phyloP scores from a whole-genome alignment of 92 coral and sea anemone genomes.

The Micromussa lordhowensis region DNA sequence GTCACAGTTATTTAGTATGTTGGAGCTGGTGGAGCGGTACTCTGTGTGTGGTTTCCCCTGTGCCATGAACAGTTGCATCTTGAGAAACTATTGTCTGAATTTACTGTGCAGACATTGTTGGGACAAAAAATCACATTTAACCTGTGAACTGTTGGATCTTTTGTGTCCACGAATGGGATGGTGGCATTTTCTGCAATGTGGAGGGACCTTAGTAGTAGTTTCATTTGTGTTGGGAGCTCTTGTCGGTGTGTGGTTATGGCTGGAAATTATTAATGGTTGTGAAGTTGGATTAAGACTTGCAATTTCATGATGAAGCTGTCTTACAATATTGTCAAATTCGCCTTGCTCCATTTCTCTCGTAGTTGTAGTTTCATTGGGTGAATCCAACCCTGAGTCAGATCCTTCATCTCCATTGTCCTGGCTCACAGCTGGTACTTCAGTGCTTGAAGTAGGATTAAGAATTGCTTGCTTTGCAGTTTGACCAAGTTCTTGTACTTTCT shows the following conservation, averaged over 20 bases:
- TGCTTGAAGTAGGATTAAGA: background rate
- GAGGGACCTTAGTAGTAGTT: slow-evolving; percentile 7
- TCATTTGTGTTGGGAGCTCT: background rate
- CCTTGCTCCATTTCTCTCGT: too few species aligned
- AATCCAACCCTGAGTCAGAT: too few species aligned
- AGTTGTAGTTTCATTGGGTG: too few species aligned
- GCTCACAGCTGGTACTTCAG: background rate
- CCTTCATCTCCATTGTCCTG: too few species aligned
- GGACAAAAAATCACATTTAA: slow-evolving; percentile 16
- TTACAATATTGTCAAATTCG: too few species aligned
- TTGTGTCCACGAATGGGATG: slow-evolving; percentile 20
- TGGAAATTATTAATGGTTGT: slow-evolving; percentile 14
- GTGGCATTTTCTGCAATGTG: slow-evolving; percentile 31
- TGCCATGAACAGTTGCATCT: slow-evolving; percentile 18
- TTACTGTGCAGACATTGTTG: slow-evolving; percentile 2
- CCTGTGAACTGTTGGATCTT: slow-evolving; percentile 10
- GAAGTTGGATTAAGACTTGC: slow-evolving; percentile 16
- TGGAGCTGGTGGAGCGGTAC: slow-evolving; percentile 1
- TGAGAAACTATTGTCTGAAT: background rate
- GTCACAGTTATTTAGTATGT: slow-evolving; percentile 6
- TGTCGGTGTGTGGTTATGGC: slow-evolving; percentile 1
- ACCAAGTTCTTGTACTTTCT: background rate
- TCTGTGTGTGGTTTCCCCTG: slow-evolving; percentile 2
- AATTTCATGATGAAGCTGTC: background rate
- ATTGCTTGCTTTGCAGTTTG: background rate